Percentiles rank a stretch among this genome's conserved stretches.
Evolutionary conservation across 2,888 invertebrate species (phyloP).

Genomic region (Diaperis boleti): DNA sequence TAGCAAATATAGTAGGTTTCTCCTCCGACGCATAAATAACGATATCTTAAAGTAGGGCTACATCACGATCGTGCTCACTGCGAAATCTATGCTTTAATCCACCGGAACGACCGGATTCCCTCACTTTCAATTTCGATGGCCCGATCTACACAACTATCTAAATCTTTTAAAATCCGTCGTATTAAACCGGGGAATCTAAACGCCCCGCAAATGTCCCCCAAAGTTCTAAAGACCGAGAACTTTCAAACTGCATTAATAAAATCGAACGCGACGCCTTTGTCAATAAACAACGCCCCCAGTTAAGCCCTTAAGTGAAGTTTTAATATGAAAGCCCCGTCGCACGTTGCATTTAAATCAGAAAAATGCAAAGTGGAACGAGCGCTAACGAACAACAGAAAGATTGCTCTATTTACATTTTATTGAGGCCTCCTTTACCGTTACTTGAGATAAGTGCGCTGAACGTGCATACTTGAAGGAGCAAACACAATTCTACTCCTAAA

Average conservation of each 20-base stretch:
- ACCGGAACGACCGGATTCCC: constrained; percentile 52
- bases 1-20: constrained; percentile 38
- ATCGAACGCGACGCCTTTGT: constrained; percentile 14
- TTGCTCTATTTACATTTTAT: constrained; percentile 11
- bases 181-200: constrained; percentile 41
- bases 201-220: background rate
- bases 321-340: constrained; percentile 1
- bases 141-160: constrained; percentile 50
- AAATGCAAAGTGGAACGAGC: background rate
- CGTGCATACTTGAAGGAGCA: background rate
- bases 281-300: constrained; percentile 13
- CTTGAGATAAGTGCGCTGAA: background rate
- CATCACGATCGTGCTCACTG: constrained; percentile 34
- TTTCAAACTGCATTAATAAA: constrained; percentile 25
- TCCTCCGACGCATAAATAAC: constrained; percentile 45
- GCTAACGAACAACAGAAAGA: constrained; percentile 1
- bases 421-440: constrained; percentile 11
- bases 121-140: constrained; percentile 57
- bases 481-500: too few relatives aligned
- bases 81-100: constrained; percentile 51
- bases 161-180: constrained; percentile 50
- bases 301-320: background rate
- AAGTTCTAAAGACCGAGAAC: constrained; percentile 14
- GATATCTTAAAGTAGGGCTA: constrained; percentile 42
- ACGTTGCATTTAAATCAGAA: background rate